Evolutionary conservation across 2,888 invertebrate genomes (phyloP).

Genomic region (Morpho deidamia): DNA sequence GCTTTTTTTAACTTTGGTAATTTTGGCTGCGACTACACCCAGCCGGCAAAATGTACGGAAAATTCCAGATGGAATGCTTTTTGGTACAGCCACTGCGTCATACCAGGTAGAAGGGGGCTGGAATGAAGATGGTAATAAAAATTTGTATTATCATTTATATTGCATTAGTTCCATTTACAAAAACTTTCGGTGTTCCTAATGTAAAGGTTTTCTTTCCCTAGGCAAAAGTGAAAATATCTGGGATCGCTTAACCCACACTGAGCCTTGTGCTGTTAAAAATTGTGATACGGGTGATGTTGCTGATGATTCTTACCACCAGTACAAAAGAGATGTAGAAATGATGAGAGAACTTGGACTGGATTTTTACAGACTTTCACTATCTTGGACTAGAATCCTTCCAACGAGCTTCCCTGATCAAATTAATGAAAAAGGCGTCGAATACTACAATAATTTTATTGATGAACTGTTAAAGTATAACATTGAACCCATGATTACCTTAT

Average conservation of each 20-base stretch:
- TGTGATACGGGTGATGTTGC: slow-evolving; percentile 74
- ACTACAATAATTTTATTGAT: background rate
- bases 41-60: slow-evolving; percentile 22
- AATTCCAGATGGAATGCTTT: slow-evolving; percentile 31
- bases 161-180: too few relatives aligned
- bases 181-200: too few relatives aligned
- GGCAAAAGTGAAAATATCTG: slow-evolving; percentile 62
- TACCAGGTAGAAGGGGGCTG: slow-evolving; percentile 44
- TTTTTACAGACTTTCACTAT: slow-evolving; percentile 69
- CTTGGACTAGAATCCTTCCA: slow-evolving; percentile 75
- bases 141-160: too few relatives aligned
- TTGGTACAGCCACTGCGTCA: slow-evolving; percentile 37
- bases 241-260: slow-evolving; percentile 71
- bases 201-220: background rate
- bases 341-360: slow-evolving; percentile 24
- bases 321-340: slow-evolving; percentile 62
- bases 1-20: background rate
- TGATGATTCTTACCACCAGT: slow-evolving; percentile 75
- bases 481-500: slow-evolving; percentile 77
- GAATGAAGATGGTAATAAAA: slow-evolving; percentile 34
- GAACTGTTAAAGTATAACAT: background rate
- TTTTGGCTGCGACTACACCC: background rate
- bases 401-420: slow-evolving; percentile 46
- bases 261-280: slow-evolving; percentile 61
- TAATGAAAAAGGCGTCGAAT: background rate